phyloP scores from a whole-genome alignment of 2,113 vertebrate genomes.

The Andinoacara biseriatus region DNA sequence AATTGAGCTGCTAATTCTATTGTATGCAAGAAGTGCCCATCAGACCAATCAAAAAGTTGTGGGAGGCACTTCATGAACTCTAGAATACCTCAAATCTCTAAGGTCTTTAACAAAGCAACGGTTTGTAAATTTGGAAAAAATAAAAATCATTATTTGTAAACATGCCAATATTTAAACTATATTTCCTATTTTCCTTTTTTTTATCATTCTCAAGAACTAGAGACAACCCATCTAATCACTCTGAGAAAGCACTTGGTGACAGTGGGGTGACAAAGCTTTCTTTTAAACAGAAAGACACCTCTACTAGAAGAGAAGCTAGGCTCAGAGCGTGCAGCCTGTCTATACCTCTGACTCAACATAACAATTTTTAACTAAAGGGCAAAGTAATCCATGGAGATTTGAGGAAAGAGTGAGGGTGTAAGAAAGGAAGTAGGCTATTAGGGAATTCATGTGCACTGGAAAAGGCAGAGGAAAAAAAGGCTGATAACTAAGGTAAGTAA shows the following conservation, averaged over 20 bases:
- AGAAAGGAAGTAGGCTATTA: conserved; percentile 13
- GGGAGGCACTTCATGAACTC: background rate
- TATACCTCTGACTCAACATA: conserved; percentile 10
- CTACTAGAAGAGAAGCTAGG: background rate
- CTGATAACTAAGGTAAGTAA: background rate
- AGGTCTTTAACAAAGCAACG: background rate
- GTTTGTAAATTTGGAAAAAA: background rate
- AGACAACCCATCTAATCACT: background rate
- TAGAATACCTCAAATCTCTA: background rate
- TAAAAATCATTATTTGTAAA: background rate
- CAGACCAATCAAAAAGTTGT: background rate
- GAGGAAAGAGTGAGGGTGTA: background rate
- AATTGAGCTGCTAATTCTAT: background rate
- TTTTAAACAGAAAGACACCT: background rate
- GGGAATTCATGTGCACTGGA: conserved; percentile 1
- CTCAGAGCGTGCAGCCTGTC: background rate
- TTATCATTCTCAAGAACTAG: background rate
- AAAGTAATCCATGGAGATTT: conserved; percentile 12
- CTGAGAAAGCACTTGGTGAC: background rate
- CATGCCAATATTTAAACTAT: background rate
- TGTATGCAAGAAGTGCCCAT: background rate
- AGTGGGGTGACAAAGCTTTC: background rate
- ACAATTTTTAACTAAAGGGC: conserved; percentile 5
- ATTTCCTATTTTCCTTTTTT: too few species aligned
- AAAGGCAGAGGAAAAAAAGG: background rate